Base-by-base conservation (phyloP, 2,113 vertebrate genomes). In the Vulpes ferrilata region DNA sequence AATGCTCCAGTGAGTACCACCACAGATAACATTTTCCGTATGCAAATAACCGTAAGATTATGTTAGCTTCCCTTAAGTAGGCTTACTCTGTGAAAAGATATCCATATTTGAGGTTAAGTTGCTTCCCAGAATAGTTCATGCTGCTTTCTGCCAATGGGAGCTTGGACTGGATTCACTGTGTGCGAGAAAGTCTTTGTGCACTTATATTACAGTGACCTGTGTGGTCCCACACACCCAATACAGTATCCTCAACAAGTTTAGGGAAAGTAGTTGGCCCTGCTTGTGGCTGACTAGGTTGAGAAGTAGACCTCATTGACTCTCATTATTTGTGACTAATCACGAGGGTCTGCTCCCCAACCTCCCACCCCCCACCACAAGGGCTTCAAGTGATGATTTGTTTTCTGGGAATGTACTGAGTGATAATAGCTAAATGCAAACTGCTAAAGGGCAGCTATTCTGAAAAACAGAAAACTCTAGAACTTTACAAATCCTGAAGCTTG, bases 401-500 rank as follows among this genome's bases (percentile, higher is more conserved):
- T 92, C 95, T 87, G 23, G 2, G 48, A 73, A 3, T 80, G 32
- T 59, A 53, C 73, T 48, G 65, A 80, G 22, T 71, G 67, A 65
- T 59, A 30, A 76, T 48, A 80, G 20, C 57, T 80, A 35, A 59
- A 15, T 62, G 0, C 7, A 76, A 1, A 0, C 43, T 74, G 55
- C n/a, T 95, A 82, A 97, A 8, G 13, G 53, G 27, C 22, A 4
- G 0, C 80, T 80, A 11, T 96, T 92, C 80, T 96, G 84, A 86
- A 96, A 82, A 90, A 59, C 60, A 53, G 92, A 93, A 93, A 92
- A 43, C 27, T 62, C 67, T 62, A 87, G 6, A 59, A 95, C 96
- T 96, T 90, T 79, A 57, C n/a, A 91, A 88, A 96, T 96, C 2
- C 8, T 48, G 60, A 74, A 88, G 74, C 13, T 55, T 94, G 12